Percentiles rank a stretch among this genome's conserved stretches.
These are phyloP conservation scores for Orthosia incerta DNA, from an alignment of 2,888 invertebrate species.

Conservation along the genomic window DNA sequence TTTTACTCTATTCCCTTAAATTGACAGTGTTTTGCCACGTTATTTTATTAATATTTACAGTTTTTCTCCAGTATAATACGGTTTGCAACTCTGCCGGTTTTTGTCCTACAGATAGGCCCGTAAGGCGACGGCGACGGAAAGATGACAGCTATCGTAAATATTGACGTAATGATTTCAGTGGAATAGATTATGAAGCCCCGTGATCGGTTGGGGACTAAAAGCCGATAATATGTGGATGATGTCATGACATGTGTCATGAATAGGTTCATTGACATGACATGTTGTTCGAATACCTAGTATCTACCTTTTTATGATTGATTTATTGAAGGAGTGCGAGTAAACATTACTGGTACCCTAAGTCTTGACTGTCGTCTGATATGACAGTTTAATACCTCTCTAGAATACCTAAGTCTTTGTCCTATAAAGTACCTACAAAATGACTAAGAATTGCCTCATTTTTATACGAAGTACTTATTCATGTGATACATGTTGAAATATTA, in stretches of 20 bases:
- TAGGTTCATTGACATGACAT: conserved; percentile 48
- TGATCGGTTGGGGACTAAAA: conserved; percentile 4
- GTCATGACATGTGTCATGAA: conserved; percentile 48
- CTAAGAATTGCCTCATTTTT: conserved; percentile 6
- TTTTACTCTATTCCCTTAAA: too few relatives aligned
- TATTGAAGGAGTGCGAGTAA: conserved; percentile 19
- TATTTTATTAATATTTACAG: background rate
- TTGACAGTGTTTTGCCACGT: background rate
- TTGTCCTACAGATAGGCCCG: background rate
- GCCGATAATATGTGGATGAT: conserved; percentile 23
- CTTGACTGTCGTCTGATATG: background rate
- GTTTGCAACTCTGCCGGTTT: background rate
- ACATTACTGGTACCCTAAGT: conserved; percentile 9
- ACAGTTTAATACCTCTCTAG: background rate
- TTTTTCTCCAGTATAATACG: background rate
- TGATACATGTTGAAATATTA: conserved; percentile 6
- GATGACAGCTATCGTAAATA: conserved; percentile 45
- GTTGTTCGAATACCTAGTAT: background rate
- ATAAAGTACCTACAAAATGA: background rate
- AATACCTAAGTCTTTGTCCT: background rate
- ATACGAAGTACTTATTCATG: background rate
- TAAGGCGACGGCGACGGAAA: background rate
- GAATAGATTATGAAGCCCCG: conserved; percentile 28
- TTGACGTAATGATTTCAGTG: conserved; percentile 48
- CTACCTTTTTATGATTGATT: conserved; percentile 24